Evolutionary conservation across 2,888 invertebrate genomes (phyloP), one percentile per base, ranked within the genome.

Genomic region (Octodonta nipae): DNA sequence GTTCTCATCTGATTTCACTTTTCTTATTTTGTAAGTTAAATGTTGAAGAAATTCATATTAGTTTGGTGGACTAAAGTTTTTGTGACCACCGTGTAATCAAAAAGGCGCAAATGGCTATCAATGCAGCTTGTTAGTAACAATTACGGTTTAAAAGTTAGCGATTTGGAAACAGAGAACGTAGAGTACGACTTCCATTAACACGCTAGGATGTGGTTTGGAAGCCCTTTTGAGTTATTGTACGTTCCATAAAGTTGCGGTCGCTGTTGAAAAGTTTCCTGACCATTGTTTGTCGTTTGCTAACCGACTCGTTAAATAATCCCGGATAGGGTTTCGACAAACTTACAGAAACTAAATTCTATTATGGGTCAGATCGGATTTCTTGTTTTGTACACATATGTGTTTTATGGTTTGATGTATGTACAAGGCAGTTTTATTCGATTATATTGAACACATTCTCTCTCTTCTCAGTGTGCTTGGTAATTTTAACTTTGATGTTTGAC

Each of bases 271-370:
- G 54, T 54, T 54, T 54, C 54, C 51, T 49, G 46, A 47, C 47
- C 52, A 51, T 50, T 53, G 49, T 53, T 53, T 51, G 49, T 51
- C 51, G 50, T 49, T 49, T 51, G 51, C 49, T 54, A 52, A 54
- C 52, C 46, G 52, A 49, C 50, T 54, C 52, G 51, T 53, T 54
- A 50, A 54, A 52, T 52, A 53, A 47, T 49, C 49, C 47, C 28
- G 38, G 47, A 44, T 54, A 43, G 41, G 42, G 43, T 54, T 52
- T 46, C 51, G 37, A 44, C 44, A 33, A 44, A 38, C 42, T 39
- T 45, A 38, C 37, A 36, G 22, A n/a, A 38, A 38, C 40, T 43
- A 39, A 43, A 50, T 45, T 47, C 42, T 42, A 46, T 50, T 49
- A 50, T 36, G 33, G 39, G 37, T 31, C 31, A 38, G 24, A 22